Conservation (phyloP, 2,113 vertebrate species). For the Plestiodon gilberti region DNA sequence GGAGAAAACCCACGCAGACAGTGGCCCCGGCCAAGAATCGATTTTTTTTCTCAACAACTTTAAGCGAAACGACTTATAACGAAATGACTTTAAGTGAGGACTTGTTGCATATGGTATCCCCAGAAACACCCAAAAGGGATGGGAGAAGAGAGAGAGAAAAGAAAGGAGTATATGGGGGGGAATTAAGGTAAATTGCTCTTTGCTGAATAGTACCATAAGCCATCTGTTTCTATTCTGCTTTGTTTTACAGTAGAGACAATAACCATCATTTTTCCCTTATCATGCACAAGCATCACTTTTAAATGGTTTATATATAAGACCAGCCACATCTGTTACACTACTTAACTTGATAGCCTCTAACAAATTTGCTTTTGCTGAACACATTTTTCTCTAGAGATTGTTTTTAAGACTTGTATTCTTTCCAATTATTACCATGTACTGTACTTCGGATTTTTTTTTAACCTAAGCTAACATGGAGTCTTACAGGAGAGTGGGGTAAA, state of each 20-base stretch:
- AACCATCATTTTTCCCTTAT: slow-evolving; percentile 13
- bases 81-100: no score
- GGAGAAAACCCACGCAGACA: no score
- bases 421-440: slow-evolving; percentile 11
- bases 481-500: slow-evolving; percentile 30
- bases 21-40: no score
- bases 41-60: no score
- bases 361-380: background rate
- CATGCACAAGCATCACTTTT: slow-evolving; percentile 31
- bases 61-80: no score
- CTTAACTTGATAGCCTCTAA: slow-evolving; percentile 30
- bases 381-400: slow-evolving; percentile 5
- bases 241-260: background rate
- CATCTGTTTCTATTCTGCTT: slow-evolving; percentile 30
- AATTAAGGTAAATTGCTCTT: background rate
- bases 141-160: background rate
- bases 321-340: slow-evolving; percentile 20
- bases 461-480: background rate
- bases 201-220: slow-evolving; percentile 17
- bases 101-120: rapidly evolving
- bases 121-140: background rate
- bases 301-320: slow-evolving; percentile 17
- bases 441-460: slow-evolving; percentile 20
- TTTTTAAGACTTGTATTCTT: background rate
- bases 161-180: background rate